Percentiles rank a stretch among this genome's conserved stretches.
These are phyloP conservation scores for Todus mexicanus DNA, from an alignment of 2,797 vertebrate genomes.

Conservation along the genomic window DNA sequence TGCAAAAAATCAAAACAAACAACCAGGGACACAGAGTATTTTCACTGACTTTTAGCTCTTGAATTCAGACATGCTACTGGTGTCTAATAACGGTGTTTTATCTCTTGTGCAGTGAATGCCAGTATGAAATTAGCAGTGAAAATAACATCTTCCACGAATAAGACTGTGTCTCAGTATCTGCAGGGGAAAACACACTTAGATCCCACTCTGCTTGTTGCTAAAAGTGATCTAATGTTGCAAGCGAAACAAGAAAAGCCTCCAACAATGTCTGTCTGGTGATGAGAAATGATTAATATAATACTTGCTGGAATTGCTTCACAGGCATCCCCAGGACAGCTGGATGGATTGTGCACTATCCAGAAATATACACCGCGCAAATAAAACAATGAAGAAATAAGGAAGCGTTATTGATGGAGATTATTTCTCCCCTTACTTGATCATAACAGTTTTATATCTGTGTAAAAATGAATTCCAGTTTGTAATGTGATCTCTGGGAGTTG, in stretches of 20 bases:
- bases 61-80: neutral
- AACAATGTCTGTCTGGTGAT: slow-evolving; percentile 10
- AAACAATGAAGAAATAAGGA: slow-evolving; percentile 39
- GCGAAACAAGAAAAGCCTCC: slow-evolving; percentile 18
- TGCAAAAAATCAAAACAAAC: neutral
- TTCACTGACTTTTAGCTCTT: neutral
- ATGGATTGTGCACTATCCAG: slow-evolving; percentile 13
- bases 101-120: neutral
- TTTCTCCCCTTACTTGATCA: slow-evolving; percentile 45
- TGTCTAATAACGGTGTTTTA: neutral
- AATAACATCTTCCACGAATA: neutral
- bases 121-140: neutral
- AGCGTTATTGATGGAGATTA: slow-evolving; percentile 41
- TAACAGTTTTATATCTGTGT: slow-evolving; percentile 49
- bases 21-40: neutral
- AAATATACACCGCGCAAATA: slow-evolving; percentile 6
- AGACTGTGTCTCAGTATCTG: neutral
- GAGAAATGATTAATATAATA: slow-evolving; percentile 53
- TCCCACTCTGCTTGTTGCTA: slow-evolving; percentile 7
- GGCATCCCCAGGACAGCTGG: slow-evolving; percentile 16
- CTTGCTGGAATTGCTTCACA: slow-evolving; percentile 13
- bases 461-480: slow-evolving; percentile 42
- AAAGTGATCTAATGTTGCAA: slow-evolving; percentile 25
- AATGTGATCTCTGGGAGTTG: slow-evolving; percentile 53
- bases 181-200: neutral